Evolutionary conservation across 30 jellyfish, hydroid and myxozoan species (phyloP), one percentile per base, ranked within the genome.

Genomic region (Haliclystus octoradiatus): DNA sequence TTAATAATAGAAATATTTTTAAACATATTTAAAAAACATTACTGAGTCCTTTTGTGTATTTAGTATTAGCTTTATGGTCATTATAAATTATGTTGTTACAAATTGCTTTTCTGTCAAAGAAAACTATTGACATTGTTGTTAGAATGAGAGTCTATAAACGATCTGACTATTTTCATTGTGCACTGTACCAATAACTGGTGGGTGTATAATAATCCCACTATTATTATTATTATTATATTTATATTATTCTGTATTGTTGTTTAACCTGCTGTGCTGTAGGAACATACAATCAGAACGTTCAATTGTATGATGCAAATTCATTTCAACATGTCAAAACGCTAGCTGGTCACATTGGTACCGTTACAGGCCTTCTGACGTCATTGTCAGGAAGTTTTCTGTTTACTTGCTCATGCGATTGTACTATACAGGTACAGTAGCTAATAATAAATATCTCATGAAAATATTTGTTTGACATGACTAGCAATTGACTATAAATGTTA

Each of bases 211-310:
- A 19, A 19, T 40, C 14, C 57, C 57, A 19, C 57, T 40, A 40
- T 5, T 40, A 40, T 19, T 5, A 19, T 9, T 40, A 5, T 40
- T 9, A 40, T 19, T 5, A 19, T 40, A 19, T 19, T 5, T 40
- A 40, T 5, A 9, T 40, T 40, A n/a, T n/a, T n/a, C n/a, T n/a
- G n/a, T n/a, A n/a, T n/a, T n/a, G n/a, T n/a, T 5, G 30, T 28
- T 24, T 46, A n/a, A 24, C 13, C 3, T 12, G 35, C 7, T 66
- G 74, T 71, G 14, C 3, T 67, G 26, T 34, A 91, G 99, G 99
- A 24, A 91, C 99, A 12, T 91, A 91, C 77, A 91, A 91, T 49
- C 95, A 91, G 57, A 91, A 91, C 33, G 76, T 94, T 4, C 99
- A 91, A 63, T 73, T 91, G 69, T 78, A 82, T 64, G 94, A 91